Evolutionary conservation across 2,888 invertebrate genomes (phyloP), one percentile per base, ranked within the genome.

Genomic region (Incurvaria masculella): DNA sequence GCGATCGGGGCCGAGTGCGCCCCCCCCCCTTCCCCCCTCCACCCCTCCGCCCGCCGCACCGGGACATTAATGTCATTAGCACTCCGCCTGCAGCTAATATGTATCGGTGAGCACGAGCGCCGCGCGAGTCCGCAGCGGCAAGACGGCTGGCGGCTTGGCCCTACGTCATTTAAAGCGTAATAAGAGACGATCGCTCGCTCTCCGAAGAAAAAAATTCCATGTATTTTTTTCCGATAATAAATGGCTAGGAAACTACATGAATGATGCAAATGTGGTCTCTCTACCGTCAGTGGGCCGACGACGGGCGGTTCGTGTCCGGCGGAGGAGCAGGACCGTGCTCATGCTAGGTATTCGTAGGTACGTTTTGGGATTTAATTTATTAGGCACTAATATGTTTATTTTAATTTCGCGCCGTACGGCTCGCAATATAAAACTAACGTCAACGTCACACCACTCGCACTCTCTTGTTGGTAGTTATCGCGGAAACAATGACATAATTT

Each of bases 201-300:
- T 60, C 60, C 58, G 53, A 57, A 50, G 50, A 56, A 57, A 63
- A 56, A 58, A 56, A 61, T 62, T 58, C n/a, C n/a, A n/a, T n/a
- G n/a, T n/a, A 62, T 59, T 56, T 57, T 61, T 60, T n/a, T 57
- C 61, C 52, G 60, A 59, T 60, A 59, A 59, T 59, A 60, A 40
- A 56, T 61, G 58, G 63, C 62, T 60, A 56, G 56, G 56, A 52
- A 59, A 60, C 59, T 61, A 60, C 59, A 64, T 65, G 64, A 64
- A 47, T 56, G 63, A 65, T 64, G 60, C 63, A 65, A 65, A 65
- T 63, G 61, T 50, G 50, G 54, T 46, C 51, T 49, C 18, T 4
- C 39, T 39, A 16, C 14, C 6, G 39, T 16, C 39, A 17, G 23
- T 23, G 23, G 10, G 10, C 23, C 5, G 23, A 23, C 23, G 6